A percentile compares a stretch with the other conserved stretches of the same genome.
Conservation (phyloP, 2,888 invertebrate genomes). For the Sisyra terminalis region DNA sequence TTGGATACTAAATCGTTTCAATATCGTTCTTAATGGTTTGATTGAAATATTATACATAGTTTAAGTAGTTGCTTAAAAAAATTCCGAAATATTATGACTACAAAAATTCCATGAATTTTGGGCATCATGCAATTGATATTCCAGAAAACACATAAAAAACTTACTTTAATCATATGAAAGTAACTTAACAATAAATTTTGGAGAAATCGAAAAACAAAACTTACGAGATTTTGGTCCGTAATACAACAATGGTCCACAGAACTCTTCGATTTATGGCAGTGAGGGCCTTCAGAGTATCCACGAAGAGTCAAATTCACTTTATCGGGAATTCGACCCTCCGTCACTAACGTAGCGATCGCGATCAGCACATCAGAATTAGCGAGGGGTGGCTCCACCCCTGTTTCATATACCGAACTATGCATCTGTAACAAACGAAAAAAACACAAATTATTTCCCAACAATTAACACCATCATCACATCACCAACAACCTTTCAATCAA, state of each 20-base stretch:
- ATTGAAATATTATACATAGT: too few relatives aligned
- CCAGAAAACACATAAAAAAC: too few relatives aligned
- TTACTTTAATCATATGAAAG: background rate
- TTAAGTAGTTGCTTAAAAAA: too few relatives aligned
- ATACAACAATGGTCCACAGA: conserved; percentile 31
- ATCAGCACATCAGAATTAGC: conserved; percentile 24
- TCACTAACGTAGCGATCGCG: conserved; percentile 25
- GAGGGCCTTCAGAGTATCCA: conserved; percentile 53
- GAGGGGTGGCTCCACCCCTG: conserved; percentile 12
- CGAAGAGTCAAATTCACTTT: conserved; percentile 15
- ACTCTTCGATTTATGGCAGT: conserved; percentile 33
- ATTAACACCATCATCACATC: too few relatives aligned
- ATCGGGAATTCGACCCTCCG: conserved; percentile 25
- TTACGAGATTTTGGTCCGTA: conserved; percentile 32
- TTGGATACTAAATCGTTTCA: too few relatives aligned
- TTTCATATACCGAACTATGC: conserved; percentile 25
- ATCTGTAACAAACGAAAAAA: conserved; percentile 21
- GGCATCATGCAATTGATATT: too few relatives aligned
- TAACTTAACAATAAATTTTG: background rate
- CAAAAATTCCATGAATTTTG: too few relatives aligned
- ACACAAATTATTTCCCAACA: background rate
- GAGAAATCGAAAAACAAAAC: conserved; percentile 12
- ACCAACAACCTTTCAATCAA: too few relatives aligned
- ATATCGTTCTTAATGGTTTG: too few relatives aligned
- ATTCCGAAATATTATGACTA: too few relatives aligned